Conservation (phyloP, 2,113 vertebrate species). For the Oostethus manadensis region DNA sequence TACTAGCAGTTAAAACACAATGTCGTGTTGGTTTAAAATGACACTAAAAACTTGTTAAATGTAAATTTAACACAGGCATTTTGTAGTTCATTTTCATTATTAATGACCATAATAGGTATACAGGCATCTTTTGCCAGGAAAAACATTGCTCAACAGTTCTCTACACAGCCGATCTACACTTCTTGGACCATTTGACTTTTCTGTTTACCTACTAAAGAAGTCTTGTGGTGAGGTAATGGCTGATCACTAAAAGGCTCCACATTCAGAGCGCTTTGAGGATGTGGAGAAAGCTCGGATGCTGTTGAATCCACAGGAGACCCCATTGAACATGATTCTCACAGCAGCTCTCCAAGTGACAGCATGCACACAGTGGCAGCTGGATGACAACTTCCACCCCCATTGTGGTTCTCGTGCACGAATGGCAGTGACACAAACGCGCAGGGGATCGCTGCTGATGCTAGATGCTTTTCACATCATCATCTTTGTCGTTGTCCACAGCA, state of each 20-base stretch:
- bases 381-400: conserved; percentile 20
- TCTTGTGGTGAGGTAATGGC: conserved; percentile 15
- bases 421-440: conserved; percentile 34
- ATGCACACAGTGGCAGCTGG: conserved; percentile 29
- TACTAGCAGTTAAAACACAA: too few relatives aligned
- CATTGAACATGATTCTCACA: conserved; percentile 16
- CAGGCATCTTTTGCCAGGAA: neutral
- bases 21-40: too few relatives aligned
- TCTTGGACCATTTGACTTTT: neutral
- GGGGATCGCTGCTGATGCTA: conserved; percentile 8
- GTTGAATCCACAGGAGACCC: conserved; percentile 16
- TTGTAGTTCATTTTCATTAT: too few relatives aligned
- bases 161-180: neutral
- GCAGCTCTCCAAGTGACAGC: conserved; percentile 21
- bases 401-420: conserved; percentile 33
- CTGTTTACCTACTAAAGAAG: neutral
- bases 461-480: conserved; percentile 46
- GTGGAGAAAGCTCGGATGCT: conserved; percentile 1
- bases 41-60: too few relatives aligned
- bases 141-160: neutral
- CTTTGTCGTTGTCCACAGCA: neutral
- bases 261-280: neutral
- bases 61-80: too few relatives aligned
- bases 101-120: neutral
- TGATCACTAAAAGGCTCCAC: neutral